Evolutionary conservation across 2,113 vertebrate species (phyloP).

Genomic region (Silurus glanis): DNA sequence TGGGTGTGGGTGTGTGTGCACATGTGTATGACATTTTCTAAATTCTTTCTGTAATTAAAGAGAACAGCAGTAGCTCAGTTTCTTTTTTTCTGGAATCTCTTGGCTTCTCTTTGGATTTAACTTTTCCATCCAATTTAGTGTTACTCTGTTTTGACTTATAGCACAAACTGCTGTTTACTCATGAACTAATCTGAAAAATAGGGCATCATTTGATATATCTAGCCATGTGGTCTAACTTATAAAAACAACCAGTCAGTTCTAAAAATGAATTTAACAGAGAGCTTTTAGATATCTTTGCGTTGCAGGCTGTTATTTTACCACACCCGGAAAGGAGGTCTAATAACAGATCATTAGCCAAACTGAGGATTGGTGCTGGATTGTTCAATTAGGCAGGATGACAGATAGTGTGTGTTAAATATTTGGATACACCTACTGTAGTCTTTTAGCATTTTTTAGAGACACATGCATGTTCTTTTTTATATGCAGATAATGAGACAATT

Average conservation of each 20-base stretch:
- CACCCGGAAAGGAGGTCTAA: not conserved
- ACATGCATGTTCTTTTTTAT: too few relatives aligned
- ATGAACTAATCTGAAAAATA: slow-evolving; percentile 11
- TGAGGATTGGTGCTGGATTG: slow-evolving; percentile 16
- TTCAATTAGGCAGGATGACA: slow-evolving; percentile 11
- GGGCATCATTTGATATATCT: not conserved
- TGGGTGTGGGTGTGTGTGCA: not conserved
- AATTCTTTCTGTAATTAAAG: slow-evolving; percentile 14
- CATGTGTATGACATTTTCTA: not conserved
- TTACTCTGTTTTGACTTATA: slow-evolving; percentile 17
- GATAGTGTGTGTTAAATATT: not conserved
- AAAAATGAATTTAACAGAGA: not conserved
- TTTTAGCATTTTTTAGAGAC: too few relatives aligned
- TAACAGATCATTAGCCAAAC: slow-evolving; percentile 7
- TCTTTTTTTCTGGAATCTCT: slow-evolving; percentile 10
- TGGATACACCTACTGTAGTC: too few relatives aligned
- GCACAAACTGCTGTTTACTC: slow-evolving; percentile 21
- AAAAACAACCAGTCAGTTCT: slow-evolving; percentile 12
- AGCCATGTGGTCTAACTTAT: not conserved
- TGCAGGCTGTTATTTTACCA: not conserved
- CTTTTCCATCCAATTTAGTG: slow-evolving; percentile 30
- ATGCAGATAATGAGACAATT: too few relatives aligned
- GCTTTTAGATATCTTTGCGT: not conserved
- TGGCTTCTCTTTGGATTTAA: slow-evolving; percentile 2
- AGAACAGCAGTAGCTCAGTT: slow-evolving; percentile 8